Evolutionary conservation across 2,113 vertebrate species (phyloP).

Genomic region (Phaethon lepturus): DNA sequence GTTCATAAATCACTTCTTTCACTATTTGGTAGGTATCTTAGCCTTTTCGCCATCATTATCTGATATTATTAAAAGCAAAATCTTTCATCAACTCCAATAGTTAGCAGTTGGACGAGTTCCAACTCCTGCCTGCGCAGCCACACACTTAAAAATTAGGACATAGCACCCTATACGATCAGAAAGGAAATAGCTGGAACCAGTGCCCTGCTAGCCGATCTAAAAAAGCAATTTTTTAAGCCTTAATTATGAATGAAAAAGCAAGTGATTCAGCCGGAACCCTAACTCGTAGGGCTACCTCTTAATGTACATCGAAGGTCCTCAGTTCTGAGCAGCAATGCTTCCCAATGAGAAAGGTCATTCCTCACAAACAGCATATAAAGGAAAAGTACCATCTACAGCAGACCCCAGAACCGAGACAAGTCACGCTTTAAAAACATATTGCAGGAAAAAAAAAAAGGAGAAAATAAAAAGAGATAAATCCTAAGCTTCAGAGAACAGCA

Average conservation of each 20-base stretch:
- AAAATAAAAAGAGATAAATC: not conserved
- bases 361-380: slow-evolving; percentile 57
- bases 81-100: slow-evolving; percentile 58
- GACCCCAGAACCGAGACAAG: slow-evolving; percentile 38
- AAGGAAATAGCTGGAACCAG: slow-evolving; percentile 33
- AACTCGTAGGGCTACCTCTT: not conserved
- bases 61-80: slow-evolving; percentile 59
- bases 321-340: slow-evolving; percentile 43
- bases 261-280: not conserved
- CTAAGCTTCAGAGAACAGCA: slow-evolving; percentile 64
- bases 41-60: slow-evolving; percentile 55
- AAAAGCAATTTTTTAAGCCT: not conserved
- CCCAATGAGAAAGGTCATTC: slow-evolving; percentile 73
- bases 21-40: not conserved
- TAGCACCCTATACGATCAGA: slow-evolving; percentile 44
- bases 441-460: not conserved
- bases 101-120: slow-evolving; percentile 68
- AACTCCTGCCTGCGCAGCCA: slow-evolving; percentile 64
- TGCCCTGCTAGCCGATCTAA: not conserved
- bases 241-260: slow-evolving; percentile 32
- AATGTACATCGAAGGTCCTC: slow-evolving; percentile 22
- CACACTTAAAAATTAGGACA: slow-evolving; percentile 71
- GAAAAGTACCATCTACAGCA: slow-evolving; percentile 55
- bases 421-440: slow-evolving; percentile 50
- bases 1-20: slow-evolving; percentile 2